Base-by-base conservation (phyloP, 1,140 invertebrate species). In the Sarcophaga peregrina region DNA sequence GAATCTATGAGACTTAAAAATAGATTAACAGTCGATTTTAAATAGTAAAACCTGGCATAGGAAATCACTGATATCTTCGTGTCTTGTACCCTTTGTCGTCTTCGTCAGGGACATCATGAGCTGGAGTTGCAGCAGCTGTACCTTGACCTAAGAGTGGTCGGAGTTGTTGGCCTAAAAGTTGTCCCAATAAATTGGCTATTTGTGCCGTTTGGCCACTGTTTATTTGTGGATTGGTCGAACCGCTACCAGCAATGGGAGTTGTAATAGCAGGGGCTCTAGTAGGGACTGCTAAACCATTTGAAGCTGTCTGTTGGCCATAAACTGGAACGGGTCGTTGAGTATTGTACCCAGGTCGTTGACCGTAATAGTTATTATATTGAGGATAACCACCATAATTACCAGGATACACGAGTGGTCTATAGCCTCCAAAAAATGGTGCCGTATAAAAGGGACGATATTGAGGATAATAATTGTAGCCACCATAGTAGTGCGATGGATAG, bases 111-210 rank as follows among this genome's bases (percentile, higher is more conserved):
- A 45, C 81, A 13, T 82, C 83, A 20, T 54, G 17, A 68, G 62
- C 76, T 2, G 48, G 46, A 11, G 75, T 10, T 10, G n/a, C 75
- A 52, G 25, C 52, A 81, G 17, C 58, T 62, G 80, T n/a, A 25
- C 81, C 68, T 8, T 47, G 45, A 72, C 8, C 20, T 8, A 84
- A 50, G 8, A 84, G 62, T 15, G 83, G 83, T 20, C 83, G 74
- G 13, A 84, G 50, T 58, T 82, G 82, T 11, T 52, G 46, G 8
- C 83, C 83, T 54, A 84, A 81, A 7, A 82, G 75, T 52, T 84
- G 83, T 37, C 83, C 83, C 20, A 84, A 48, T 50, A 80, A 52
- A 73, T 74, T 81, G n/a, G 83, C 83, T n/a, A 84, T 10, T 82
- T 84, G 83, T 1, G 83, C 83, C 5, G 82, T 74, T 17, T 68